These are phyloP conservation scores for Scrobipalpa atriplicella DNA, from an alignment of 2,888 invertebrate genomes.

Conservation along the genomic window DNA sequence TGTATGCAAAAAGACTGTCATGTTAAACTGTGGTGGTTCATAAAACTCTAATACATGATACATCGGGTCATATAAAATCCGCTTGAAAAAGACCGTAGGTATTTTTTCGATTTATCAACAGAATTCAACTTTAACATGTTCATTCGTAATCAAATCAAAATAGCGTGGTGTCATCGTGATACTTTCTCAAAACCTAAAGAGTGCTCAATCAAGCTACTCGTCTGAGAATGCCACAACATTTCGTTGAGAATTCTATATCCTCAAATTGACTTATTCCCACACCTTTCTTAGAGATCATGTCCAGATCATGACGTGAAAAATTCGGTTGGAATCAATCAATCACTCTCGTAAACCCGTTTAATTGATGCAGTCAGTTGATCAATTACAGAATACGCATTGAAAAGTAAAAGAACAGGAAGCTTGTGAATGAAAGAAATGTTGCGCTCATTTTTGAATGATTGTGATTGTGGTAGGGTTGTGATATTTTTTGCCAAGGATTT, in stretches of 20 bases:
- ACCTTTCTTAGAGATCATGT: neutral
- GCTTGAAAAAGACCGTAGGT: too few relatives aligned
- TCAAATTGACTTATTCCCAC: neutral
- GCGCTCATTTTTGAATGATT: neutral
- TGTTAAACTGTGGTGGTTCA: too few relatives aligned
- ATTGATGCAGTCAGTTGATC: slow-evolving; percentile 57
- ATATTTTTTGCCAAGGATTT: too few relatives aligned
- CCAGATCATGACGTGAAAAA: slow-evolving; percentile 32
- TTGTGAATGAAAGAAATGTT: slow-evolving; percentile 20
- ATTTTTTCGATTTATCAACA: too few relatives aligned
- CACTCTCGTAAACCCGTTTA: slow-evolving; percentile 49
- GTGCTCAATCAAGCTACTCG: neutral
- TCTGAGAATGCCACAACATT: neutral
- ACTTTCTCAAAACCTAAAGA: too few relatives aligned
- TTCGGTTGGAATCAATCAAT: slow-evolving; percentile 48
- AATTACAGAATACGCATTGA: slow-evolving; percentile 47
- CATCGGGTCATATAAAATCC: too few relatives aligned
- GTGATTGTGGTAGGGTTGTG: too few relatives aligned
- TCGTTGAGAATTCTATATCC: neutral
- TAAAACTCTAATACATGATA: too few relatives aligned
- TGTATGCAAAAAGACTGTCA: slow-evolving; percentile 12
- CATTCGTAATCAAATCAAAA: too few relatives aligned
- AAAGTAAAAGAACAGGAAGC: slow-evolving; percentile 53
- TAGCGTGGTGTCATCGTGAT: too few relatives aligned
- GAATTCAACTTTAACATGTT: too few relatives aligned